Base-by-base conservation (phyloP, 2,797 vertebrate genomes). In the Urophycis tenuis region DNA sequence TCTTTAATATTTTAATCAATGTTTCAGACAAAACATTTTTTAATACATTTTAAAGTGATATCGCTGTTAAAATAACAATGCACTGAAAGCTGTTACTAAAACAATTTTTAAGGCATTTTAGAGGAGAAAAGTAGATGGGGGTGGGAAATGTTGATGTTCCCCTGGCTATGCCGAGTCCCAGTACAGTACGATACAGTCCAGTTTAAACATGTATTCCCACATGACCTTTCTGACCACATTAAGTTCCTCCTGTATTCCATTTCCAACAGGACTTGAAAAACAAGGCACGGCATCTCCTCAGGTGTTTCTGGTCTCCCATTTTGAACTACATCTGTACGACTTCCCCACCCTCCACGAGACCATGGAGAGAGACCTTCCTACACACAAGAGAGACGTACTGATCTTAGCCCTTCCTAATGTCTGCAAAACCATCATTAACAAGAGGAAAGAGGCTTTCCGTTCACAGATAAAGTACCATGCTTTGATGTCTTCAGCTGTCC, bases 241-340 rank as follows among this genome's bases (percentile, higher is more conserved):
- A 60, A n/a, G 53, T 60, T 25, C 22, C 6, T 1, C n/a, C 64
- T 33, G 15, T 15, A 64, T 19, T 64, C 33, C 25, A 14, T 60
- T 75, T 34, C 25, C 36, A 11, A 69, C 76, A 86, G 78, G 76
- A 64, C 80, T 84, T 72, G 0, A 73, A 11, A 36, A 35, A 0
- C 75, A 60, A 0, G 88, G 86, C 0, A 0, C 86, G 25, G 3
- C n/a, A 0, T 87, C 84, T 0, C 88, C 91, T 3, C 83, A 87
- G 33, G 84, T 93, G 77, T 94, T 94, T 87, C 88, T 93, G 0
- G 81, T 93, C 75, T 92, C 90, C 80, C 88, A 85, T 78, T 74
- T 75, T 15, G 72, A 82, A 0, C 85, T 92, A 0, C 19, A 77
- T 0, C 75, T 81, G 72, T 88, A 88, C 0, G 93, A 94, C 71